Base-by-base conservation (phyloP, 2,113 vertebrate genomes). In the Sapayoa aenigma region DNA sequence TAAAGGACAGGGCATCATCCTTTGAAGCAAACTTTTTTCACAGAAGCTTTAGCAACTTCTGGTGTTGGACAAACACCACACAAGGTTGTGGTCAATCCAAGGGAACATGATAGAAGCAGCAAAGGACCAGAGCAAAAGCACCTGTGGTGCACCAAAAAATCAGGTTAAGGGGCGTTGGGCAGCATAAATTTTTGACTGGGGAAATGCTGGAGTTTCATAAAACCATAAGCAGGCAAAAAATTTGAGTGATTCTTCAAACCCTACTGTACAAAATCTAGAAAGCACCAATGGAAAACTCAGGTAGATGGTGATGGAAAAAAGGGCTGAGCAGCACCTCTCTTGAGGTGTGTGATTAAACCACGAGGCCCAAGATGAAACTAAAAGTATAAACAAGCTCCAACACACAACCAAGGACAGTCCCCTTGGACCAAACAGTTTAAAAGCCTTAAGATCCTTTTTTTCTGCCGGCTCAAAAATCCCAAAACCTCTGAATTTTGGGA, bases 1-100 rank as follows among this genome's bases (percentile, higher is more conserved):
- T 77, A 88, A 77, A 86, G 39, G 55, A 41, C 50, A 46, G 75
- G 60, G 50, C 25, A 18, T 2, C 46, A 35, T 24, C 49, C n/a
- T 68, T 73, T 68, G 15, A 37, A 44, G 78, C 6, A 1, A 12
- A 31, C 4, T 2, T 41, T 63, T 35, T 72, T 72, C n/a, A 9
- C 3, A n/a, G 11, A 4, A 4, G 41, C 12, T 50, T 21, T 5
- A 66, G 37, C 27, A 35, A 0, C 41, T 44, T 46, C 3, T 5
- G 27, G 66, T 20, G 31, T 4, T 42, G 79, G 52, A 25, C 56
- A 79, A 92, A 30, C n/a, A 11, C 46, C 18, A 13, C 14, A 20
- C 20, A 0, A 0, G 1, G 33, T 9, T 76, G 63, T 37, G 37
- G 79, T 27, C 12, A 5, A 42, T 80, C 55, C 30, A 9, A 39